Percentiles rank a stretch among this genome's conserved stretches.
Conservation (phyloP, 2,888 invertebrate genomes). For the Drosophila nigritarsus region DNA sequence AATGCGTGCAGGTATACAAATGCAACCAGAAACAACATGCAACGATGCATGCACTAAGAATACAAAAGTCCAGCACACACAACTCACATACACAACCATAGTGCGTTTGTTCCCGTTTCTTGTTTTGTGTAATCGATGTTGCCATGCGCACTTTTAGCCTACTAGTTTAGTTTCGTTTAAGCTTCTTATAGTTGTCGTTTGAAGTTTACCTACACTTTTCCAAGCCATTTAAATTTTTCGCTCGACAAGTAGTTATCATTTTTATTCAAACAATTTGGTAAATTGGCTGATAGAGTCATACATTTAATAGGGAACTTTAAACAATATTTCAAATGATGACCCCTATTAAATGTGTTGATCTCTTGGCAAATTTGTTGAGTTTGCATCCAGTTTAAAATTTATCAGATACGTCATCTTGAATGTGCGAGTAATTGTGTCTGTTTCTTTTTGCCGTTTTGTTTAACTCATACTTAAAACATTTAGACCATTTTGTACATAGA, state of each 20-base stretch:
- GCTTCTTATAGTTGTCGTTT: neutral
- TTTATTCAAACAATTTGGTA: neutral
- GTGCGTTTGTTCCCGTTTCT: slow-evolving; percentile 41
- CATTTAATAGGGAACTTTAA: neutral
- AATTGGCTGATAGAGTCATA: neutral
- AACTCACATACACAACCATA: slow-evolving; percentile 8
- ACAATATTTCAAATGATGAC: neutral
- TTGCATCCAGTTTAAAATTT: neutral
- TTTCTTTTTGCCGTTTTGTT: slow-evolving; percentile 37
- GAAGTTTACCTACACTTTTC: slow-evolving; percentile 5
- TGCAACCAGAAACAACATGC: slow-evolving; percentile 4
- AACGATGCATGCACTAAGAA: slow-evolving; percentile 36
- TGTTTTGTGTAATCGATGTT: slow-evolving; percentile 62
- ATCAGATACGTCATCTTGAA: neutral
- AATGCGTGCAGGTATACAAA: neutral
- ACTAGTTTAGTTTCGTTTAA: slow-evolving; percentile 17
- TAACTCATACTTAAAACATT: slow-evolving; percentile 34
- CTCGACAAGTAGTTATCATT: neutral
- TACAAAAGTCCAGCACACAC: slow-evolving; percentile 13
- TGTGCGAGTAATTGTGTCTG: neutral
- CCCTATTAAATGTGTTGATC: neutral
- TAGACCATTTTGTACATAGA: neutral
- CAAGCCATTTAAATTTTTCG: neutral
- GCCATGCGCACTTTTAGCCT: slow-evolving; percentile 49
- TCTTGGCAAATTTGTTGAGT: neutral